Conservation (phyloP, 2,888 invertebrate species). For the Selenia dentaria region DNA sequence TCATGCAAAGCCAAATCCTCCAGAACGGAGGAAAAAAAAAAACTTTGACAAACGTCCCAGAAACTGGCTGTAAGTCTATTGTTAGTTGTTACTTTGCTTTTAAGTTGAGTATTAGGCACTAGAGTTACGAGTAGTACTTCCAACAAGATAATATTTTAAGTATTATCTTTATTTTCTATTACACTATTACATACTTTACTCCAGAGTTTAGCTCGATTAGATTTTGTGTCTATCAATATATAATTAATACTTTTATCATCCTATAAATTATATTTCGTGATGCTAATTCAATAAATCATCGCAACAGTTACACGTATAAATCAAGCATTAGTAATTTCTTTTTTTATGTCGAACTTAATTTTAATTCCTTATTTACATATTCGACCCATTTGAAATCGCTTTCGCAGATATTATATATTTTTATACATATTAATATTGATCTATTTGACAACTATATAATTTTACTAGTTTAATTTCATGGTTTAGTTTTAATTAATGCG, state of each 20-base stretch:
- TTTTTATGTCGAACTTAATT: slow-evolving; percentile 13
- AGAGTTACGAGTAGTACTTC: too few species aligned
- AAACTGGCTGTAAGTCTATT: too few species aligned
- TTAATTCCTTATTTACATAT: slow-evolving; percentile 26
- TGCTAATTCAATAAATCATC: slow-evolving; percentile 22
- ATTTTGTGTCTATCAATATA: too few species aligned
- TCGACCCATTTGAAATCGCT: slow-evolving; percentile 25
- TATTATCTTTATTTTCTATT: too few species aligned
- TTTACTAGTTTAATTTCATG: slow-evolving; percentile 26
- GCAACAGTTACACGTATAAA: slow-evolving; percentile 18
- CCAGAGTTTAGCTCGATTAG: too few species aligned
- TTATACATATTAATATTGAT: slow-evolving; percentile 30
- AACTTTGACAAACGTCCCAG: too few species aligned
- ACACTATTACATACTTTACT: too few species aligned
- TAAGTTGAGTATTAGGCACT: too few species aligned
- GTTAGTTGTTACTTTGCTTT: too few species aligned
- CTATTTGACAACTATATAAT: slow-evolving; percentile 39
- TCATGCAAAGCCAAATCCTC: too few species aligned
- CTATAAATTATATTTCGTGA: slow-evolving; percentile 17
- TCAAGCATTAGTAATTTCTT: slow-evolving; percentile 19
- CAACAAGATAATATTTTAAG: too few species aligned
- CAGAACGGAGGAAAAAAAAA: too few species aligned
- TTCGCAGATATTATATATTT: slow-evolving; percentile 20
- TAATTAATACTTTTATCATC: slow-evolving; percentile 16
- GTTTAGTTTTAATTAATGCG: slow-evolving; percentile 27